Conservation (phyloP, 2,888 invertebrate species). For the Linnaemya tessellans region DNA sequence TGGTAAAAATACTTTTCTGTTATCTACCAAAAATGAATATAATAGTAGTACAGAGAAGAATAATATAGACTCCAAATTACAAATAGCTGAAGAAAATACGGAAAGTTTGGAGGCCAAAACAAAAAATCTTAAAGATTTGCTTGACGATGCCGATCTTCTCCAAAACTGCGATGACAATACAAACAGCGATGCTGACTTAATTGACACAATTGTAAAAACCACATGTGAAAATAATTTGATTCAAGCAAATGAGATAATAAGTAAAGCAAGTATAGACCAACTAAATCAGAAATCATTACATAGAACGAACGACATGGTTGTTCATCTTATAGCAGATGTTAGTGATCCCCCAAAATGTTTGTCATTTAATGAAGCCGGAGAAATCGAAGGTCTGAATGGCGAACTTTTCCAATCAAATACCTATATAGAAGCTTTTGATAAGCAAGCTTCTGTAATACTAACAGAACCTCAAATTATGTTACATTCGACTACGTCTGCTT, state of each 20-base stretch:
- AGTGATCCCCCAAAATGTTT: slow-evolving; percentile 82
- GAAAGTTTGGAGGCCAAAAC: slow-evolving; percentile 78
- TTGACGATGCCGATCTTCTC: slow-evolving; percentile 81
- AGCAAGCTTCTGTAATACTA: slow-evolving; percentile 78
- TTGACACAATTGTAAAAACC: slow-evolving; percentile 86
- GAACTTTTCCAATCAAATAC: slow-evolving; percentile 79
- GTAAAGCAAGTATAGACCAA: slow-evolving; percentile 74
- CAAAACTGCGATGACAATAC: slow-evolving; percentile 83
- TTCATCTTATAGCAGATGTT: slow-evolving; percentile 85
- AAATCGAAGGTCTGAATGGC: slow-evolving; percentile 82
- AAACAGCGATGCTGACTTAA: slow-evolving; percentile 83
- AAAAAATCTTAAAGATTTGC: slow-evolving; percentile 81
- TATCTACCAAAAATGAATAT: neutral
- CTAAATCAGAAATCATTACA: slow-evolving; percentile 57
- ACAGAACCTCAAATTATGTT: slow-evolving; percentile 78
- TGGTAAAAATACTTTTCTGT: neutral
- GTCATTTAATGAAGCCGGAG: slow-evolving; percentile 82
- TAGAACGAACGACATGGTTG: slow-evolving; percentile 85
- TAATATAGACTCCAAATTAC: slow-evolving; percentile 14
- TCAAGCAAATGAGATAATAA: slow-evolving; percentile 75
- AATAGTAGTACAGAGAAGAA: slow-evolving; percentile 25
- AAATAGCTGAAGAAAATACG: slow-evolving; percentile 48
- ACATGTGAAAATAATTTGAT: slow-evolving; percentile 86
- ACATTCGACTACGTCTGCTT: slow-evolving; percentile 28
- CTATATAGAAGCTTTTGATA: slow-evolving; percentile 77